Evolutionary conservation across 2,797 vertebrate species (phyloP).

Genomic region (Myiotriccus ornatus): DNA sequence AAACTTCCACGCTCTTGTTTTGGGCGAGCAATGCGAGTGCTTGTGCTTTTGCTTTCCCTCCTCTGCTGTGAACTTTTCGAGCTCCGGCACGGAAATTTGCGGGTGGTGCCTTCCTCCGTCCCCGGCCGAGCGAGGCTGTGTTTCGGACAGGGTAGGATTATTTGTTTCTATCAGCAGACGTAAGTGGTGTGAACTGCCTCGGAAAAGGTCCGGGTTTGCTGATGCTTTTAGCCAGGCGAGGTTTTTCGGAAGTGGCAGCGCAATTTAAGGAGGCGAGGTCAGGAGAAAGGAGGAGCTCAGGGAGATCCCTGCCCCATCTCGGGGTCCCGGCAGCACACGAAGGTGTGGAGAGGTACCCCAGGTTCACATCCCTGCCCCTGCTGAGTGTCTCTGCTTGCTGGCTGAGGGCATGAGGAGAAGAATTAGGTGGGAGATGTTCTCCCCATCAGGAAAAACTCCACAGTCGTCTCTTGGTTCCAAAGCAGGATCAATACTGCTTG

Average conservation of each 20-base stretch:
- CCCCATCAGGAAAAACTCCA: neutral
- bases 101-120: neutral
- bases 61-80: neutral
- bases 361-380: neutral
- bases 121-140: neutral
- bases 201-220: rapidly evolving
- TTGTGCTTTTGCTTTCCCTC: neutral
- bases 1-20: neutral
- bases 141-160: rapidly evolving
- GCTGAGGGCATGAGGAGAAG: neutral
- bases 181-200: rapidly evolving
- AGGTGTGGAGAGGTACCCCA: neutral
- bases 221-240: neutral
- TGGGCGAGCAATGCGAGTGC: neutral
- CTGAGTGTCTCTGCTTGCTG: neutral
- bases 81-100: rapidly evolving
- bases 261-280: neutral
- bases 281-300: neutral
- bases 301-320: neutral
- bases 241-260: neutral
- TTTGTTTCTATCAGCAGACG: rapidly evolving
- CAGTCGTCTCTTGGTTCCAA: neutral
- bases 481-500: neutral
- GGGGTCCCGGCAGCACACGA: neutral
- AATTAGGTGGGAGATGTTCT: neutral